Evolutionary conservation across 2,113 vertebrate genomes (phyloP).

Genomic region (Dasyprocta punctata): DNA sequence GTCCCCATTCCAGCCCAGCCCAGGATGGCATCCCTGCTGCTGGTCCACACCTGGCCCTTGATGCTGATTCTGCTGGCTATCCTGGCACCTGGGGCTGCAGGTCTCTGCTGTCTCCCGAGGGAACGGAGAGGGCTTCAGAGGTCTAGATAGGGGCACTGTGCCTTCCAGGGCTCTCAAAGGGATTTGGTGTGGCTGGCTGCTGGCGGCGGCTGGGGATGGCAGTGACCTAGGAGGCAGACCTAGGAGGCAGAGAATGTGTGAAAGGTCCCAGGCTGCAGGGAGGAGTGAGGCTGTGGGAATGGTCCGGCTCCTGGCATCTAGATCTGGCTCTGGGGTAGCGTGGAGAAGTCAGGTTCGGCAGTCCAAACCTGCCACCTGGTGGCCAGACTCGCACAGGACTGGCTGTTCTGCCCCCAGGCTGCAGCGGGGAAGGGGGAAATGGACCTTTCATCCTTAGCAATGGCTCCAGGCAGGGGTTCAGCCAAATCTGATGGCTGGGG

Average conservation of each 20-base stretch:
- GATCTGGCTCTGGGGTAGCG: not conserved
- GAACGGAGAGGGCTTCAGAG: not conserved
- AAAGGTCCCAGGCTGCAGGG: not conserved
- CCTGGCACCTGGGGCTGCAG: conserved; percentile 42
- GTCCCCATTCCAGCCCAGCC: not conserved
- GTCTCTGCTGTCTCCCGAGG: conserved; percentile 37
- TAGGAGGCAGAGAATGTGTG: not conserved
- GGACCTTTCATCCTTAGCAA: not conserved
- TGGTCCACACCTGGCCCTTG: not conserved
- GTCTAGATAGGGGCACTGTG: not conserved
- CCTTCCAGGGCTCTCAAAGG: not conserved
- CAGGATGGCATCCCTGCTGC: conserved; percentile 42
- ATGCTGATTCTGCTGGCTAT: conserved; percentile 68
- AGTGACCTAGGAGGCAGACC: not conserved
- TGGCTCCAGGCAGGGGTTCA: not conserved
- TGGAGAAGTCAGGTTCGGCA: not conserved
- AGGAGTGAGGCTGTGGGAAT: not conserved
- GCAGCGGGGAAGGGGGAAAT: not conserved
- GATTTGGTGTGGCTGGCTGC: not conserved
- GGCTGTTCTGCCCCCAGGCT: fast-evolving
- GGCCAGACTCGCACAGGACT: not conserved
- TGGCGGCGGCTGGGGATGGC: not conserved
- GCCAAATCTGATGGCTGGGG: not conserved
- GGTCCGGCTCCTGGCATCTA: not conserved
- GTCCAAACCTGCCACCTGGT: conserved; percentile 76